Conservation (phyloP, 2,797 vertebrate genomes). For the Setipinna tenuifilis region DNA sequence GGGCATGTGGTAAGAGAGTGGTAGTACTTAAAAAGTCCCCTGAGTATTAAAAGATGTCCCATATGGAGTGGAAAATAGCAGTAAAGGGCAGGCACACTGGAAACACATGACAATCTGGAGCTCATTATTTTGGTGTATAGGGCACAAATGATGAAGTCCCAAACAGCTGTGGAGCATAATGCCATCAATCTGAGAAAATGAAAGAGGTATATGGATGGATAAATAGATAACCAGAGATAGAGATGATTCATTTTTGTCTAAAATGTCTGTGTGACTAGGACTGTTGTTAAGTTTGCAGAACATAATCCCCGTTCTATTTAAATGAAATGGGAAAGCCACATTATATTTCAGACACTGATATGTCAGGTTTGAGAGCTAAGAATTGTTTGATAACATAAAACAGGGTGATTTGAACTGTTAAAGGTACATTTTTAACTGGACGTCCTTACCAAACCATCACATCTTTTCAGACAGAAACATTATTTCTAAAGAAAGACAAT, state of each 20-base stretch:
- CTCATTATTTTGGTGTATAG: conserved; percentile 61
- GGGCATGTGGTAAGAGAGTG: neutral
- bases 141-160: conserved; percentile 58
- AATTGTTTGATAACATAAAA: neutral
- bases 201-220: neutral
- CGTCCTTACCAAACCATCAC: neutral
- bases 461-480: neutral
- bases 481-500: too few species aligned
- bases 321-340: neutral
- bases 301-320: neutral
- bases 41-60: conserved; percentile 41
- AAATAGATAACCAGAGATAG: neutral
- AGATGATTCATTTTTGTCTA: neutral
- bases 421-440: neutral
- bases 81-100: conserved; percentile 37
- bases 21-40: conserved; percentile 33
- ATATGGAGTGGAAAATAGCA: conserved; percentile 53
- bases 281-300: neutral
- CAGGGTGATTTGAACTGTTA: neutral
- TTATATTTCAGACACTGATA: neutral
- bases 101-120: conserved; percentile 54
- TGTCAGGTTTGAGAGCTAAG: too few species aligned
- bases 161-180: conserved; percentile 1
- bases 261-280: neutral
- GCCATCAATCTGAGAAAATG: neutral